Conservation (phyloP, 2,888 invertebrate genomes). For the Ypsolopha sequella region DNA sequence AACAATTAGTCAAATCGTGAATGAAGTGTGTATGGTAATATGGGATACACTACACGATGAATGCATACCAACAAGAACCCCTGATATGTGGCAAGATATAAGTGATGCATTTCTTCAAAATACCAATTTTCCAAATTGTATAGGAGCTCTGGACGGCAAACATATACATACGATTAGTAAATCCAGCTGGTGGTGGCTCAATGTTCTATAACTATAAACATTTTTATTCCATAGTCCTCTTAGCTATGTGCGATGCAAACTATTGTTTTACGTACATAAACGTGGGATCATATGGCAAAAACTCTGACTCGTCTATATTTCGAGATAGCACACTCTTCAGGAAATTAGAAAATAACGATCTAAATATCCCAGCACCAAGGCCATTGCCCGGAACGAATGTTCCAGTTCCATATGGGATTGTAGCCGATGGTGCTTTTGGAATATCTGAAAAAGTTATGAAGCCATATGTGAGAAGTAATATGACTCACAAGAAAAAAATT, state of each 20-base stretch:
- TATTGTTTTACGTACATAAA: constrained; percentile 20
- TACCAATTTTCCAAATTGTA: constrained; percentile 5
- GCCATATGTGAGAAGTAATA: constrained; percentile 16
- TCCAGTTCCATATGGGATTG: constrained; percentile 17
- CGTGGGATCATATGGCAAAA: constrained; percentile 19
- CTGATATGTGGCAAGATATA: constrained; percentile 8
- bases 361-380: constrained; percentile 15
- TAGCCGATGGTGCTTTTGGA: constrained; percentile 7
- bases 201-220: constrained; percentile 17
- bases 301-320: constrained; percentile 18
- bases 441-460: constrained; percentile 7
- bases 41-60: constrained; percentile 17
- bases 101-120: constrained; percentile 10
- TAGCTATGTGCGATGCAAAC: constrained; percentile 9
- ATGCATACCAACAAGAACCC: constrained; percentile 8
- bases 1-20: no score
- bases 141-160: no score
- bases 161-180: constrained; percentile 1
- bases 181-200: constrained; percentile 6
- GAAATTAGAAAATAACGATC: constrained; percentile 14
- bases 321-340: constrained; percentile 11
- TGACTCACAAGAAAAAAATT: constrained; percentile 13
- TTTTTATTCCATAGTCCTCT: constrained; percentile 20
- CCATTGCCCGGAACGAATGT: constrained; percentile 17
- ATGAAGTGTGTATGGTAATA: constrained; percentile 11